Conservation (phyloP, 2,888 invertebrate species). For the Pilophorus perplexus region DNA sequence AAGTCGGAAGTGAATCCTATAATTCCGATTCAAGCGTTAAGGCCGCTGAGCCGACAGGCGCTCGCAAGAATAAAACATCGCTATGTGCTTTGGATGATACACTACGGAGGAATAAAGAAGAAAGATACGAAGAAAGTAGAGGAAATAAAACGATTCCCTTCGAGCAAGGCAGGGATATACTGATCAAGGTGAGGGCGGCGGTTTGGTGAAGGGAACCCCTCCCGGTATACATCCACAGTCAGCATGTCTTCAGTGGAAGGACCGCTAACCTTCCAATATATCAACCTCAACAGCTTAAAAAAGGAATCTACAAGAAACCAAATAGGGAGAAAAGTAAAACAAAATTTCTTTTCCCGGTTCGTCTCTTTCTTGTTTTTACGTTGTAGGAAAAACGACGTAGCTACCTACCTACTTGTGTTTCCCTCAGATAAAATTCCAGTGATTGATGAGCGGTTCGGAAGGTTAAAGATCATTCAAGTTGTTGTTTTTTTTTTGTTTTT, state of each 20-base stretch:
- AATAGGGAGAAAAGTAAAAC: background rate
- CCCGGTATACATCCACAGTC: constrained; percentile 15
- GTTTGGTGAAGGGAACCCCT: no score
- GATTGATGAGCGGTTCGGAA: no score
- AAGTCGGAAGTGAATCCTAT: background rate
- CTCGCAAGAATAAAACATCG: background rate
- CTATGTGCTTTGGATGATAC: background rate
- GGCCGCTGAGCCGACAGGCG: background rate
- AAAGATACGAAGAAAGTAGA: background rate
- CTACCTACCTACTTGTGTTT: no score
- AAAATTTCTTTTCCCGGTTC: background rate
- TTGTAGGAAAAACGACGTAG: no score
- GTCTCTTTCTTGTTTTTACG: background rate
- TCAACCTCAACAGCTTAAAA: constrained; percentile 24
- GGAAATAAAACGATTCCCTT: background rate
- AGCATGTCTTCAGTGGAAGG: constrained; percentile 21
- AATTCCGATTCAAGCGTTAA: background rate
- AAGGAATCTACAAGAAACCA: constrained; percentile 33
- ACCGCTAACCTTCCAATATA: constrained; percentile 28
- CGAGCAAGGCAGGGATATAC: background rate
- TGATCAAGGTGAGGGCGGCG: background rate
- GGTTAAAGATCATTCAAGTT: no score
- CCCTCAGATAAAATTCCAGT: no score
- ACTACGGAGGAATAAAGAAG: background rate
- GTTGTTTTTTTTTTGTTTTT: no score